These are phyloP conservation scores for Circaetus gallicus DNA, from an alignment of 2,113 vertebrate genomes.

Conservation along the genomic window DNA sequence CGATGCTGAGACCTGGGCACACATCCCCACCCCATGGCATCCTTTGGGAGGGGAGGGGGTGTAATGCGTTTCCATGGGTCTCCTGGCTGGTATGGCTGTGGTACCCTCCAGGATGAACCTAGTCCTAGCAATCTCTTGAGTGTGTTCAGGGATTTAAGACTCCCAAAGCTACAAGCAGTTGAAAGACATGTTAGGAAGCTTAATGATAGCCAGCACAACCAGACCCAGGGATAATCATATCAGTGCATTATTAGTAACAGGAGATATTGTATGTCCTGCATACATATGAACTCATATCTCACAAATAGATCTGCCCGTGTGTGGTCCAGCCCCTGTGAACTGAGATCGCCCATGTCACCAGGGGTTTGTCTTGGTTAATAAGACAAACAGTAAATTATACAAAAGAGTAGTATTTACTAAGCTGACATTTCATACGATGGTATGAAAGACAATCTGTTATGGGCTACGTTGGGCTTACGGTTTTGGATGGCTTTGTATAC, in stretches of 20 bases:
- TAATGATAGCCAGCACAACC: neutral
- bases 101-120: neutral
- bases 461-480: neutral
- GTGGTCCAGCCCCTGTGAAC: neutral
- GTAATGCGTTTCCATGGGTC: neutral
- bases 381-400: neutral
- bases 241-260: neutral
- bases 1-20: neutral
- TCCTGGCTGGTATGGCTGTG: neutral
- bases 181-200: neutral
- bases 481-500: neutral
- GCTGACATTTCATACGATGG: neutral
- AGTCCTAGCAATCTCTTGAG: neutral
- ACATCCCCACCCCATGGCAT: neutral
- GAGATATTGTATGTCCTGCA: neutral
- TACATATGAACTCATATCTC: neutral
- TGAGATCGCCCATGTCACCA: neutral
- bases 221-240: neutral
- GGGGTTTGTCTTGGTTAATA: neutral
- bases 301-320: accelerated
- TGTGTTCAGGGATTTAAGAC: neutral
- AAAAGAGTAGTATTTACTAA: neutral
- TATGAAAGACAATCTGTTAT: neutral
- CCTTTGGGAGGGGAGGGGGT: accelerated
- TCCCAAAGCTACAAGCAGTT: neutral